These are phyloP conservation scores for Ptychodera flava DNA, from an alignment of 35 echinoderm and acorn worm species.

Conservation along the genomic window DNA sequence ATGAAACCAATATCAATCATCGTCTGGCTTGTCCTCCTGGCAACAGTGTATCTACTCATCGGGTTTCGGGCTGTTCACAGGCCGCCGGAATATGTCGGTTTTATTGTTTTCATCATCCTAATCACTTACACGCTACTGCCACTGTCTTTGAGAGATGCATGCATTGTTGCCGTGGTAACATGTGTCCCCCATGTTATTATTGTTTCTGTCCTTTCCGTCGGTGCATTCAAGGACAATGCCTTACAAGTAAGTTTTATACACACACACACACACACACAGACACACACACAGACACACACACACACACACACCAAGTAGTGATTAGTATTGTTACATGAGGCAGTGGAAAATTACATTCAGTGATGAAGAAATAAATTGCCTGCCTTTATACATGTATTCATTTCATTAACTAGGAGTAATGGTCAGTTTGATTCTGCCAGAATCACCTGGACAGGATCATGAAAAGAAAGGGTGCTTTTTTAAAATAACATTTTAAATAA, in stretches of 20 bases:
- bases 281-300: too few species aligned
- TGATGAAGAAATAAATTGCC: too few species aligned
- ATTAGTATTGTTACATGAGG: too few species aligned
- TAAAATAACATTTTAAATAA: too few species aligned
- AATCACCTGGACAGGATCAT: too few species aligned
- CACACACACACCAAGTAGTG: too few species aligned
- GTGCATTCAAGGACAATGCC: not conserved
- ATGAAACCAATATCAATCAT: conserved; percentile 19
- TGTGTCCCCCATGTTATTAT: conserved; percentile 50
- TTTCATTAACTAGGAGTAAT: too few species aligned
- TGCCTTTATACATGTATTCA: too few species aligned
- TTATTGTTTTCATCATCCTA: conserved; percentile 38
- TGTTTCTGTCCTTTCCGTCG: conserved; percentile 1
- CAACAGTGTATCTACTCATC: conserved; percentile 27
- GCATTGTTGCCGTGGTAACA: conserved; percentile 24
- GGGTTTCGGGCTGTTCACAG: not conserved
- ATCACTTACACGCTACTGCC: conserved; percentile 45
- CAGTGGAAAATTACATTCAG: too few species aligned
- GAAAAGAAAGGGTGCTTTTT: too few species aligned
- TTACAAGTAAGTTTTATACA: conserved; percentile 31
- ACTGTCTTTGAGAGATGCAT: conserved; percentile 18
- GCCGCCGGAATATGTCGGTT: conserved; percentile 11
- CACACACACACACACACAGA: too few species aligned
- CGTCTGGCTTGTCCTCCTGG: conserved; percentile 31
- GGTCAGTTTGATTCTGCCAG: too few species aligned